Evolutionary conservation across 2,888 invertebrate genomes (phyloP).

Genomic region (Fissipunctia ypsillon): DNA sequence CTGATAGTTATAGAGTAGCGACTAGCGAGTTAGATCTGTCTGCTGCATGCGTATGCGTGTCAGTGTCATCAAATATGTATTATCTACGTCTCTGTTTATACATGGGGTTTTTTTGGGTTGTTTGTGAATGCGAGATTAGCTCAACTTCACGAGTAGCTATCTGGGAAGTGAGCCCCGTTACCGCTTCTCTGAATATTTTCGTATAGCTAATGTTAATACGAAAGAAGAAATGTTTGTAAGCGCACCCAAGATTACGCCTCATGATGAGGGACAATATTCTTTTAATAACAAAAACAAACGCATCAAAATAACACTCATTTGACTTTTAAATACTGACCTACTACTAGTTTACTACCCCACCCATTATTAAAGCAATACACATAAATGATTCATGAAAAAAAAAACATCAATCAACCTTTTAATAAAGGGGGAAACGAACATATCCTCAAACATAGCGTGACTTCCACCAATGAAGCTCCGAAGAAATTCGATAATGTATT

Average conservation of each 20-base stretch:
- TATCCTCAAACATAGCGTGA: constrained; percentile 58
- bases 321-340: constrained; percentile 6
- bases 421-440: constrained; percentile 33
- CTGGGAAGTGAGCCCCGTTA: too few relatives aligned
- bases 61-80: constrained; percentile 26
- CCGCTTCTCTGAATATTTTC: too few relatives aligned
- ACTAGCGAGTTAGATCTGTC: constrained; percentile 30
- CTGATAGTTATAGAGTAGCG: constrained; percentile 35
- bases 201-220: too few relatives aligned
- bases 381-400: constrained; percentile 8
- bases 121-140: not conserved
- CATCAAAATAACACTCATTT: not conserved
- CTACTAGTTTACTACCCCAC: not conserved
- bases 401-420: constrained; percentile 36
- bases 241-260: not conserved
- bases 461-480: constrained; percentile 31
- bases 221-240: too few relatives aligned
- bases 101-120: not conserved
- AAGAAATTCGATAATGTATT: constrained; percentile 47
- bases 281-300: not conserved
- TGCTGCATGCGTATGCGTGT: constrained; percentile 2
- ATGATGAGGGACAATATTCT: not conserved
- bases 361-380: not conserved
- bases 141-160: too few relatives aligned
- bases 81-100: not conserved